Base-by-base conservation (phyloP, 2,888 invertebrate species). In the Smittia aterrima region DNA sequence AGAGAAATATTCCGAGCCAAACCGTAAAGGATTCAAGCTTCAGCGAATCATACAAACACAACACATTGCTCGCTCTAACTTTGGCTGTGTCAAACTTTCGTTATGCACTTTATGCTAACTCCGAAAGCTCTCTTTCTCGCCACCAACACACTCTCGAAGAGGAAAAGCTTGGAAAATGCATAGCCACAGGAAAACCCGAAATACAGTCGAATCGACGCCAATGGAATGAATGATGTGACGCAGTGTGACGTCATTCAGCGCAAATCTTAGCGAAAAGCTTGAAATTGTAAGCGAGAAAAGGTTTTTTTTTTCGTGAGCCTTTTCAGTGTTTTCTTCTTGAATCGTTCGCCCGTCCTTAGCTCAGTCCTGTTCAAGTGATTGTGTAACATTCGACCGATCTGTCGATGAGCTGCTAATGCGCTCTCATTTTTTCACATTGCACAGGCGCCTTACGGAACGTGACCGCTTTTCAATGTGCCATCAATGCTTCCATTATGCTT, bases 211-310 rank as follows among this genome's bases (percentile, higher is more conserved):
- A 53, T 66, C 72, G 75, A 75, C 75, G 75, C 75, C 76, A 75
- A 76, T 75, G 75, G 72, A 76, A 76, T 75, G 66, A 75, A 77
- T 77, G 76, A 75, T 75, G 77, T 79, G 79, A 79, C 79, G 79
- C 79, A 79, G 78, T 78, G 77, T 80, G 79, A 80, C 79, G 32
- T 32, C 32, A 32, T 79, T 80, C 78, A 78, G 77, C 77, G 77
- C 78, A 77, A 75, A 75, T 68, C 75, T 22, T 67, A 32, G 40
- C 22, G 32, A 67, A 38, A 64, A 40, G 38, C 32, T 71, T 58
- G 16, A 4, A 53, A 4, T 53, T n/a, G 53, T 18, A 53, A 38
- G 20, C 32, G 66, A 18, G 66, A 66, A 38, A 66, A 66, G 18
- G 27, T 11, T 40, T 40, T 40, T 40, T 40, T 40, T 66, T 38